A percentile compares a stretch with the other conserved stretches of the same genome.
Conservation (phyloP, 2,888 invertebrate genomes). For the Dorcus hopei region DNA sequence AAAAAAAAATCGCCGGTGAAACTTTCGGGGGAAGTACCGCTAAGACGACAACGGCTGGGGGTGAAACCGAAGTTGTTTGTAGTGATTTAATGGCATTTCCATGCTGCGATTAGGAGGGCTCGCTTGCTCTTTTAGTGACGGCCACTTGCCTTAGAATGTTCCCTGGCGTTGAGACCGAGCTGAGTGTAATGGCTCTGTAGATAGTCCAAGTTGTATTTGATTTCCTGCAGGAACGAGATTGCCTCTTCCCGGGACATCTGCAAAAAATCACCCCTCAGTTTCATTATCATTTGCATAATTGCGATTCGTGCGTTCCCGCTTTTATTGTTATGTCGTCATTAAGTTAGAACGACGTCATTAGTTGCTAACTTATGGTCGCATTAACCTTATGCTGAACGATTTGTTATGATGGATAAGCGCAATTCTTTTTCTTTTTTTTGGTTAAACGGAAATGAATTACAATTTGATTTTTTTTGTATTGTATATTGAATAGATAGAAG, state of each 20-base stretch:
- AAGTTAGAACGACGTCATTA: not conserved
- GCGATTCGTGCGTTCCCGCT: no score
- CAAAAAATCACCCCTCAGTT: slow-evolving; percentile 11
- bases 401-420: no score
- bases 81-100: slow-evolving; percentile 22
- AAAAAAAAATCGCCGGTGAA: no score
- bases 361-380: not conserved
- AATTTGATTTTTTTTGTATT: no score
- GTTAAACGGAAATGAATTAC: no score
- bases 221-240: slow-evolving; percentile 70
- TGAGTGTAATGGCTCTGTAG: slow-evolving; percentile 63
- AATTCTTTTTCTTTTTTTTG: no score
- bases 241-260: slow-evolving; percentile 76
- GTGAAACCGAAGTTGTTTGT: not conserved
- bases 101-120: slow-evolving; percentile 20
- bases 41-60: no score
- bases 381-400: no score
- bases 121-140: not conserved
- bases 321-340: not conserved
- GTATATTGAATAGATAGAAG: no score
- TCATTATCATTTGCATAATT: slow-evolving; percentile 3
- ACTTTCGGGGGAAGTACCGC: no score
- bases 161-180: slow-evolving; percentile 43
- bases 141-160: slow-evolving; percentile 13
- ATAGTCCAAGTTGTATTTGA: slow-evolving; percentile 70